phyloP scores from a whole-genome alignment of 2,113 vertebrate species.

The Meles meles region DNA sequence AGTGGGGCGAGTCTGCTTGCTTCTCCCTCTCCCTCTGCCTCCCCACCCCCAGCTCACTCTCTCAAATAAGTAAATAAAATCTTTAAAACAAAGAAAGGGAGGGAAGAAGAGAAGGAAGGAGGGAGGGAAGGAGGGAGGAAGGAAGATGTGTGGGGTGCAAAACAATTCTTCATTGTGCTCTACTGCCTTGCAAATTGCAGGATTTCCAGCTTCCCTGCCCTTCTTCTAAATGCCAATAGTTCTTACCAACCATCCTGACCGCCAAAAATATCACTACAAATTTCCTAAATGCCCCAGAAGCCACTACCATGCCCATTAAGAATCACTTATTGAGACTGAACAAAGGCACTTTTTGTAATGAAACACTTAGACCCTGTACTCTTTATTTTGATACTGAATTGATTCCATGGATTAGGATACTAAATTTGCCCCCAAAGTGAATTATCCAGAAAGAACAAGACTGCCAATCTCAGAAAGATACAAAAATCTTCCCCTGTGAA shows the following conservation, averaged over 20 bases:
- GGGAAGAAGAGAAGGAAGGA: no score
- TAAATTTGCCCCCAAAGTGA: neutral
- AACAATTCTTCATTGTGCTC: neutral
- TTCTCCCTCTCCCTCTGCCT: neutral
- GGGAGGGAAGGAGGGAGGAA: no score
- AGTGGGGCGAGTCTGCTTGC: neutral
- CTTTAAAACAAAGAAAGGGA: neutral
- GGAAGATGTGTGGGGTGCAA: neutral
- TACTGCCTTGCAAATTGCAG: neutral
- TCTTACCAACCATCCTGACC: neutral
- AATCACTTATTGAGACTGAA: neutral
- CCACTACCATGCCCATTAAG: neutral
- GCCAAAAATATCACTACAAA: conserved; percentile 20
- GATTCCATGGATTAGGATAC: conserved; percentile 1
- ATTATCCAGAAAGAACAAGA: conserved; percentile 21
- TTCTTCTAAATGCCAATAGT: neutral
- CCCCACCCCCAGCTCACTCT: no score
- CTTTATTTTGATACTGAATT: conserved; percentile 25
- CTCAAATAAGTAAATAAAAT: neutral
- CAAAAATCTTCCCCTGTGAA: neutral
- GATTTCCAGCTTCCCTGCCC: neutral
- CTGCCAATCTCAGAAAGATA: neutral
- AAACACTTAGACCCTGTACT: neutral
- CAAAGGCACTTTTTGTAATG: conserved; percentile 1
- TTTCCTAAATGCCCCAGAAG: neutral